These are phyloP conservation scores for Drosophila carrolli DNA, from an alignment of 1,140 invertebrate genomes.

Conservation along the genomic window DNA sequence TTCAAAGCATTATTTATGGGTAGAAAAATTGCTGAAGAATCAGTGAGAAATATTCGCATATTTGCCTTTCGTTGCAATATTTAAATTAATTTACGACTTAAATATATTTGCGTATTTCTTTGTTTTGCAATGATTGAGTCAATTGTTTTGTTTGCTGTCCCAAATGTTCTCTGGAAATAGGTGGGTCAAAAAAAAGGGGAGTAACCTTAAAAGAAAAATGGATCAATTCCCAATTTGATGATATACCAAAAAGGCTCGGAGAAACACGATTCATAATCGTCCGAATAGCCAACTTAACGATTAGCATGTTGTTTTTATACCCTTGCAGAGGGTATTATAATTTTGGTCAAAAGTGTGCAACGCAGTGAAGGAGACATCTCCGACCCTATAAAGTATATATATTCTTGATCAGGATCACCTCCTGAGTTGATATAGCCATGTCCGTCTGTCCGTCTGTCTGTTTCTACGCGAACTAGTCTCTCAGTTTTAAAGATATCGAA, in stretches of 20 bases:
- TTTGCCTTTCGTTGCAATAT: constrained; percentile 44
- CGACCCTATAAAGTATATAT: no score
- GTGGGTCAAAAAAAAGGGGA: constrained; percentile 2
- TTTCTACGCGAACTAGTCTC: no score
- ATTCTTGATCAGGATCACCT: no score
- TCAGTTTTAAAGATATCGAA: no score
- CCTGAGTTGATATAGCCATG: no score
- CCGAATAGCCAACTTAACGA: background rate
- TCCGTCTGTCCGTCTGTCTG: no score
- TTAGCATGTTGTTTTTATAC: no score
- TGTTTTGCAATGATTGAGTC: constrained; percentile 30
- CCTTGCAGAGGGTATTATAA: no score
- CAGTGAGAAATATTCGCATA: constrained; percentile 32
- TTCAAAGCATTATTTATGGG: constrained; percentile 62
- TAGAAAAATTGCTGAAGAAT: constrained; percentile 41
- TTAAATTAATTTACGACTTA: constrained; percentile 74
- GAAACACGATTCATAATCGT: background rate
- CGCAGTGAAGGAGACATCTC: no score
- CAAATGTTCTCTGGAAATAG: constrained; percentile 34
- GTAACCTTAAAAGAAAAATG: constrained; percentile 8
- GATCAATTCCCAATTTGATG: no score
- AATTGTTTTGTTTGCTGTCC: constrained; percentile 66
- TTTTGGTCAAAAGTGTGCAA: no score
- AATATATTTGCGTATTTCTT: constrained; percentile 24
- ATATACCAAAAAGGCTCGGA: background rate